These are phyloP conservation scores for Capromys pilorides DNA, from an alignment of 2,797 vertebrate genomes.

Conservation along the genomic window DNA sequence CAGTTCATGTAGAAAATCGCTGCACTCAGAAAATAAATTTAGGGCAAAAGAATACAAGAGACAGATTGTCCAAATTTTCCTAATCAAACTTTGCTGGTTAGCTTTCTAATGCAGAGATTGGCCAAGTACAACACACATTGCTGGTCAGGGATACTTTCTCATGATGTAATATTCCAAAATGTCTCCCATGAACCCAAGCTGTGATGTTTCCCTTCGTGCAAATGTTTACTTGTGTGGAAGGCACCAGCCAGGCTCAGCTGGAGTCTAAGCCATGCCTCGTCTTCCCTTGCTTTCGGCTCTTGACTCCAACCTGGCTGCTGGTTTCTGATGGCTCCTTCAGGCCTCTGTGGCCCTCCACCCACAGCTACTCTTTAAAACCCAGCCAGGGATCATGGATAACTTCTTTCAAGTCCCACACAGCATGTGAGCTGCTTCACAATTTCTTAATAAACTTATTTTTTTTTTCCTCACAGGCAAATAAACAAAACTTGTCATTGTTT, in stretches of 20 bases:
- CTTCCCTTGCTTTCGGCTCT: background rate
- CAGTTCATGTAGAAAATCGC: slow-evolving; percentile 52
- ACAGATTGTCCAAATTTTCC: background rate
- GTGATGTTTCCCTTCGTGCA: background rate
- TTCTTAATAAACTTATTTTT: too few species aligned
- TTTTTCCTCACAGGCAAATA: background rate
- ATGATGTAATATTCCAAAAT: background rate
- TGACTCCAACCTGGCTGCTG: rapidly evolving
- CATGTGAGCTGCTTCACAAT: background rate
- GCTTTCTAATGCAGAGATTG: background rate
- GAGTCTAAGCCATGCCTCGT: rapidly evolving
- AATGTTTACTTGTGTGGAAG: background rate
- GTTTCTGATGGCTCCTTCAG: background rate
- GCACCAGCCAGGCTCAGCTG: background rate
- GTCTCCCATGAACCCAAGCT: background rate
- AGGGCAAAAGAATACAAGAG: background rate
- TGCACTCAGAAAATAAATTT: slow-evolving; percentile 59
- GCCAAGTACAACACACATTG: background rate
- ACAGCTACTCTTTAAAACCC: background rate
- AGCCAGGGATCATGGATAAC: background rate
- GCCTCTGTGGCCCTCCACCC: background rate
- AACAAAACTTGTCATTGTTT: background rate
- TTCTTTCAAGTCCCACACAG: background rate
- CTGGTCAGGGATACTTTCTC: background rate
- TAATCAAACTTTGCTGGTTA: background rate